Evolutionary conservation across 1,140 invertebrate species (phyloP), one percentile per base, ranked within the genome.

Genomic region (Heliconius congener): DNA sequence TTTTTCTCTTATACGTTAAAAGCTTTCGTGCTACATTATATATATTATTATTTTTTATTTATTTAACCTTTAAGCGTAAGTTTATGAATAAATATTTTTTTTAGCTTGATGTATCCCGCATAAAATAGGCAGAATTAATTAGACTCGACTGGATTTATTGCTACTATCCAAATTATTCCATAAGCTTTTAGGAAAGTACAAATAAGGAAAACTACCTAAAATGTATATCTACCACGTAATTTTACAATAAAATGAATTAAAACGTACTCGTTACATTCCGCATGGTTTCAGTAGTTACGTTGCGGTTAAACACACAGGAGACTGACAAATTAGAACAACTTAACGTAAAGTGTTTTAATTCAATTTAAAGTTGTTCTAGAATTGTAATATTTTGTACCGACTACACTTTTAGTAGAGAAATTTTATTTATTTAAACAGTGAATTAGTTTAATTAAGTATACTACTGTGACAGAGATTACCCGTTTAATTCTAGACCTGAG

Each of bases 281-380:
- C 60, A 30, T 66, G 9, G 60, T 66, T 27, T 6, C 60, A 23
- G 19, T 57, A 57, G 23, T 9, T 66, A 27, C 27, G n/a, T 27
- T 30, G n/a, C 23, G 27, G 27, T 30, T 66, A 66, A 30, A n/a
- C 60, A 23, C 55, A 66, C 9, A 66, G 60, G 60, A 66, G 60
- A 66, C 60, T 27, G 60, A 66, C 60, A 66, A 66, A 66, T 66
- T 66, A 66, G 60, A 30, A 66, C 60, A 66, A 30, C 23, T 66
- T 23, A 23, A 23, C 23, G 1, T 66, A 66, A 66, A 16, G 23
- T 13, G 60, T 27, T 27, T 66, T 66, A 66, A 66, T 66, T 66
- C 60, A 66, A 66, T 66, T 66, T 66, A 66, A 66, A 66, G 60
- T 66, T 66, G 60, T 66, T 66, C 27, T 66, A 30, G 60, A 57